Base-by-base conservation (phyloP, 2,797 vertebrate species). In the Alauda arvensis region DNA sequence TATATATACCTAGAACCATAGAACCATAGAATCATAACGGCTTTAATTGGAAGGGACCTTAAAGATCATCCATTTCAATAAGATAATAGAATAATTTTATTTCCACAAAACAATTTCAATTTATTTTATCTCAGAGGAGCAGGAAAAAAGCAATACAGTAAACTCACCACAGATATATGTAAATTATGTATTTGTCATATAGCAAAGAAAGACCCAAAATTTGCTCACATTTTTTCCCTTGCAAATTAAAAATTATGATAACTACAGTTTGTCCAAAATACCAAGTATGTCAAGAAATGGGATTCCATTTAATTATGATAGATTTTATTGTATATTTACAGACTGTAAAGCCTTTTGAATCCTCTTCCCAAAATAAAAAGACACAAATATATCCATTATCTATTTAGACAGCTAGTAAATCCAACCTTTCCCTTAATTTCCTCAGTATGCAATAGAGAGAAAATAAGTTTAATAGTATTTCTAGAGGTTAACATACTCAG, bases 401-500 rank as follows among this genome's bases (percentile, higher is more conserved):
- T 5, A 10, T 61, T 68, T 52, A 77, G 20, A 59, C 10, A 59
- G 16, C 3, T 56, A 39, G 15, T 39, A 71, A 82, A 56, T 45
- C 10, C 14, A 84, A 18, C 10, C 7, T 65, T 71, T 43, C 43
- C 8, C 10, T 72, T 48, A 20, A 10, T 60, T 89, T 79, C 37
- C 29, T 34, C 8, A 31, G 55, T 42, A 55, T 37, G 12, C 20
- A 83, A 28, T 6, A 92, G 51, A 23, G 7, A 56, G 51, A 85
- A 86, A 79, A 70, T 33, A 78, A 71, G 12, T 77, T 78, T 61
- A 70, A 81, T 52, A 77, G 20, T 31, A 28, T 82, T 89, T 82
- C 57, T 37, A 89, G 83, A 88, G 81, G 93, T 93, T 91, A 88
- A 78, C 40, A 29, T 80, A 20, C 48, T 49, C 71, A 84, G 57